These are phyloP conservation scores for Rhyacophila brunnea DNA, from an alignment of 1,140 invertebrate species.

Conservation along the genomic window DNA sequence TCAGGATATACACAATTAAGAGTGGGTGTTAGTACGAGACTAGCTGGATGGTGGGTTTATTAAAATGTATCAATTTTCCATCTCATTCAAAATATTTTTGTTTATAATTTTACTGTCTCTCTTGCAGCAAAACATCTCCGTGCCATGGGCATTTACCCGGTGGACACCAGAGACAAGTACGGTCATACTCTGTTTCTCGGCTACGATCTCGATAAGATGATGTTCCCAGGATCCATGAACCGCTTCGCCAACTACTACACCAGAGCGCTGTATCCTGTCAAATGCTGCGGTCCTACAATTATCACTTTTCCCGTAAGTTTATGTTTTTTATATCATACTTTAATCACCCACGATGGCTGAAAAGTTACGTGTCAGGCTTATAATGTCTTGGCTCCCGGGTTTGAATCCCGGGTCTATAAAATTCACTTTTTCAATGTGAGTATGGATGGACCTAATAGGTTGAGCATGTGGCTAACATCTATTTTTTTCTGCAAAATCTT, in stretches of 20 bases:
- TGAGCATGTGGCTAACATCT: too few relatives aligned
- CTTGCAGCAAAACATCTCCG: slow-evolving; percentile 51
- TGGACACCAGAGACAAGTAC: slow-evolving; percentile 52
- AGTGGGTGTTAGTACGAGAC: too few relatives aligned
- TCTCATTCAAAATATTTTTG: slow-evolving; percentile 1
- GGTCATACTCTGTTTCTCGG: slow-evolving; percentile 52
- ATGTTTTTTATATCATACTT: slow-evolving; percentile 13
- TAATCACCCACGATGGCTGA: too few relatives aligned
- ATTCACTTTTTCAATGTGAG: too few relatives aligned
- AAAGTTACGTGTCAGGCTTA: too few relatives aligned
- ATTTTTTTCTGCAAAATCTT: too few relatives aligned
- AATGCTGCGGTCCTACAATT: slow-evolving; percentile 48
- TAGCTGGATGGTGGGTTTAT: too few relatives aligned
- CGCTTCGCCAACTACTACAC: slow-evolving; percentile 50
- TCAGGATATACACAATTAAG: too few relatives aligned
- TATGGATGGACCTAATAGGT: too few relatives aligned
- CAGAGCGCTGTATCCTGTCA: slow-evolving; percentile 47
- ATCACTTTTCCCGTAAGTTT: slow-evolving; percentile 46
- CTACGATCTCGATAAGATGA: slow-evolving; percentile 49
- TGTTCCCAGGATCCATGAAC: slow-evolving; percentile 47
- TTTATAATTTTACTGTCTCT: slow-evolving; percentile 12
- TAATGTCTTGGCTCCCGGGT: too few relatives aligned
- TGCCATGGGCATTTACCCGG: slow-evolving; percentile 46
- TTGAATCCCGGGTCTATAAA: too few relatives aligned
- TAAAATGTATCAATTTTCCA: too few relatives aligned